A percentile compares a stretch with the other conserved stretches of the same genome.
phyloP scores from a whole-genome alignment of 2,113 vertebrate species.

The Thunnus maccoyii region DNA sequence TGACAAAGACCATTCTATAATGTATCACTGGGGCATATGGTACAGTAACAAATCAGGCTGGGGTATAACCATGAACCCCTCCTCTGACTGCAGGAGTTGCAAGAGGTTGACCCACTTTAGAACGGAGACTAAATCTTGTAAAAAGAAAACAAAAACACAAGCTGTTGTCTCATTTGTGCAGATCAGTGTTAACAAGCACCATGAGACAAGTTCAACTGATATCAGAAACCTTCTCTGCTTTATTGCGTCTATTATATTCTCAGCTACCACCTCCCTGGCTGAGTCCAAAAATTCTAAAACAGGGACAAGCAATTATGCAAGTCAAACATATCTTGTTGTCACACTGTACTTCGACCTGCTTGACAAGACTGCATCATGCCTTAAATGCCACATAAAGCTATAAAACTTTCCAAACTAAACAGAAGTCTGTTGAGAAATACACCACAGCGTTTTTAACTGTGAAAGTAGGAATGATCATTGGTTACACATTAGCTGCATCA shows the following conservation, averaged over 20 bases:
- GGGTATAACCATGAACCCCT: conserved; percentile 4
- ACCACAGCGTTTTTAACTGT: neutral
- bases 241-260: neutral
- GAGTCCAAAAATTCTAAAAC: too few species aligned
- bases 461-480: neutral
- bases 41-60: conserved; percentile 4
- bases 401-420: neutral
- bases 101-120: conserved; percentile 48
- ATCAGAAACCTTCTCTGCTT: neutral
- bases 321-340: neutral
- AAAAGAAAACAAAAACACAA: neutral
- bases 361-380: neutral
- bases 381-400: neutral
- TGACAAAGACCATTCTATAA: neutral
- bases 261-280: too few species aligned
- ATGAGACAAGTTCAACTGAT: neutral
- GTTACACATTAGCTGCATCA: conserved; percentile 6
- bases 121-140: neutral
- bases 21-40: neutral
- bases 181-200: neutral
- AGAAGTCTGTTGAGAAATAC: conserved; percentile 6
- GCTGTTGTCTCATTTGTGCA: neutral
- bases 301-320: too few species aligned
- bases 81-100: neutral
- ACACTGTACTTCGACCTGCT: neutral